A percentile compares a stretch with the other conserved stretches of the same genome.
These are phyloP conservation scores for Maconellicoccus hirsutus DNA, from an alignment of 1,140 invertebrate genomes.

Conservation along the genomic window DNA sequence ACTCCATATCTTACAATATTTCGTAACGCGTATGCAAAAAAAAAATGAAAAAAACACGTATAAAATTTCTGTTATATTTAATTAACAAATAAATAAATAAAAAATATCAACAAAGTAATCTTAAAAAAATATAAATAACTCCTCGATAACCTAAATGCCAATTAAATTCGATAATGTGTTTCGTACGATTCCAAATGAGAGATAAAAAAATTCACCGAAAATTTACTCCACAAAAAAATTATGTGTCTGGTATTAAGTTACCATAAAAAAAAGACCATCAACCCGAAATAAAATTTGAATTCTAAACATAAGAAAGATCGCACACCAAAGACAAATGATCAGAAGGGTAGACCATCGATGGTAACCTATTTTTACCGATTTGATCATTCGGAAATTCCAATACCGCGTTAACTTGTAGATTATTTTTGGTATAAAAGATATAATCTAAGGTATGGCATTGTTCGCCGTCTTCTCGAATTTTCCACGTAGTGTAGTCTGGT, in stretches of 20 bases:
- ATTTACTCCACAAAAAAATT: neutral
- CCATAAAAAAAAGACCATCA: neutral
- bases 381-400: constrained; percentile 52
- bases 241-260: neutral
- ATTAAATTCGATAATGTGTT: neutral
- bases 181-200: too few relatives aligned
- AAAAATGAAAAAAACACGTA: too few relatives aligned
- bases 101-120: neutral
- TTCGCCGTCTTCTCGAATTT: constrained; percentile 57
- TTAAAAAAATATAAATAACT: neutral
- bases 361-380: constrained; percentile 53
- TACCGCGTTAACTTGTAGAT: constrained; percentile 46
- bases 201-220: neutral
- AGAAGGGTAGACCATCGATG: constrained; percentile 57
- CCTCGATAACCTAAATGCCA: neutral
- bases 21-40: too few relatives aligned
- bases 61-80: too few relatives aligned
- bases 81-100: constrained; percentile 1
- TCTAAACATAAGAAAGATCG: constrained; percentile 41
- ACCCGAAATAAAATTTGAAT: neutral
- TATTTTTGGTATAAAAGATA: constrained; percentile 52
- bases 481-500: constrained; percentile 67
- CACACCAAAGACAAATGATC: constrained; percentile 67
- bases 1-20: too few relatives aligned
- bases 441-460: constrained; percentile 67